Evolutionary conservation across 2,888 invertebrate species (phyloP), one percentile per base, ranked within the genome.

Genomic region (Cryptocheilus praepositus): DNA sequence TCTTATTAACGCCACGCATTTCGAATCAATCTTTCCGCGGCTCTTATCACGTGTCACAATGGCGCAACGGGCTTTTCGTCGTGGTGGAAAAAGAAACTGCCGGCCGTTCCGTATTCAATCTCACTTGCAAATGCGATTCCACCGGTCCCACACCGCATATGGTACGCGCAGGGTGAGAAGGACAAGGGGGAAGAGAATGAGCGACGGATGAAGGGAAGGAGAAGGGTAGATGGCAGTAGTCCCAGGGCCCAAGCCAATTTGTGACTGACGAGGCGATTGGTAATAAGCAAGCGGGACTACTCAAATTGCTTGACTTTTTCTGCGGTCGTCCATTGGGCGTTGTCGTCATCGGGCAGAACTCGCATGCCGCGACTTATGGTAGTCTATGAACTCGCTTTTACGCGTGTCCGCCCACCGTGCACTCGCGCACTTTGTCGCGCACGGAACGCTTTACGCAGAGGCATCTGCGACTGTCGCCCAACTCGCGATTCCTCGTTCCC

Each of bases 251-350:
- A 76, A 83, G 85, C 86, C 87, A 88, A 88, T 88, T 88, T 88
- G 86, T 85, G 86, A 88, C 87, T 85, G 87, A 86, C 84, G 85
- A 86, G 84, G 83, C 83, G 86, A 88, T 87, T 84, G 86, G 85
- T 86, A 88, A 88, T 86, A 88, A 86, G 86, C 82, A 82, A 84
- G 83, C 76, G 78, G 78, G 83, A 81, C 36, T 81, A 85, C 84
- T 86, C 84, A 84, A 86, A 86, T 87, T 86, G 87, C 84, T 83
- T 83, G 83, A 85, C 81, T 85, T 86, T 86, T 87, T 87, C 85
- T 85, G 84, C 82, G 84, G 84, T 84, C 83, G 82, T 83, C 84
- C 85, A 83, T 86, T 84, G 85, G 83, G 80, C 82, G 83, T 84
- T 85, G 87, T 87, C 87, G 86, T 86, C 86, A 72, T 69, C 69